These are phyloP conservation scores for Eremobia ochroleuca DNA, from an alignment of 2,888 invertebrate species.

Conservation along the genomic window DNA sequence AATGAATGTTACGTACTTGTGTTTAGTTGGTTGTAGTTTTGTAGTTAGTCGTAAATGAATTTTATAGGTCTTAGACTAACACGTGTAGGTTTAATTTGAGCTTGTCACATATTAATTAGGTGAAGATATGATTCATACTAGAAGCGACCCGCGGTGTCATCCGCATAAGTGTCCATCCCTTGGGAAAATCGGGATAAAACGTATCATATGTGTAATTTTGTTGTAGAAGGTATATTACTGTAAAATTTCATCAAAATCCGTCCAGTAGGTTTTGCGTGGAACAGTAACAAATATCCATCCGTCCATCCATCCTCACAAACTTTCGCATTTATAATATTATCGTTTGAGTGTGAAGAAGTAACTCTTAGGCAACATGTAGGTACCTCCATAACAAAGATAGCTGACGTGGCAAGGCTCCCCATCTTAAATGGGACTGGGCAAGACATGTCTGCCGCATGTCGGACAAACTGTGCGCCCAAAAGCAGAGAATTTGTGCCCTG, in stretches of 20 bases:
- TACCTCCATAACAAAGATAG: not conserved
- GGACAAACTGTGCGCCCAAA: not conserved
- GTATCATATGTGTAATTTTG: no score
- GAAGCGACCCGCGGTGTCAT: no score
- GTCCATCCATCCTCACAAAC: no score
- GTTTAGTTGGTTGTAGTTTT: not conserved
- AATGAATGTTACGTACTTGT: conserved; percentile 15
- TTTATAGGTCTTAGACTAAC: not conserved
- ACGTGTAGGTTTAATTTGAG: conserved; percentile 8
- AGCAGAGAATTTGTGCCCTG: not conserved
- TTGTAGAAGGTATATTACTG: no score
- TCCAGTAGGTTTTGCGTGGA: no score
- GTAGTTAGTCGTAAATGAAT: not conserved
- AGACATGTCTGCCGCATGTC: not conserved
- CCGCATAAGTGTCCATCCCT: no score
- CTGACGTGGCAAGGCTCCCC: not conserved
- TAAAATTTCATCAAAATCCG: no score
- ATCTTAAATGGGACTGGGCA: not conserved
- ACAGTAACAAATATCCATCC: no score
- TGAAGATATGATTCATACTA: not conserved
- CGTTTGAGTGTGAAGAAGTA: no score
- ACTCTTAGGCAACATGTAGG: not conserved
- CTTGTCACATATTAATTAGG: not conserved
- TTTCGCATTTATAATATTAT: no score
- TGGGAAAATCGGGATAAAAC: no score